These are phyloP conservation scores for Polyergus mexicanus DNA, from an alignment of 1,140 invertebrate genomes.

Conservation along the genomic window DNA sequence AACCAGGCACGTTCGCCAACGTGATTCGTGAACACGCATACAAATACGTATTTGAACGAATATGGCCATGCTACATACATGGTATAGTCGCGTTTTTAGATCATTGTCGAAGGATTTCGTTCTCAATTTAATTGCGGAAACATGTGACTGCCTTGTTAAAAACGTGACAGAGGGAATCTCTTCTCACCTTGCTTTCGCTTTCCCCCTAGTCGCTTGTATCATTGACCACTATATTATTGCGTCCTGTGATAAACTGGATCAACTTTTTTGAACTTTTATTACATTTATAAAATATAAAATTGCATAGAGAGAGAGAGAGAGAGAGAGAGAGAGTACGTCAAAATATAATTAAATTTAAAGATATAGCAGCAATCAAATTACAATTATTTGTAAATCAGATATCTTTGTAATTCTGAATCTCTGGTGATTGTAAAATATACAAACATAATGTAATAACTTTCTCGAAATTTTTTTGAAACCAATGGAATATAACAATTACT, in stretches of 20 bases:
- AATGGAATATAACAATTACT: constrained; percentile 2
- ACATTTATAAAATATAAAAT: neutral
- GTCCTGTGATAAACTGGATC: constrained; percentile 15
- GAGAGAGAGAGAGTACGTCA: neutral
- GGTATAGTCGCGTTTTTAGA: constrained; percentile 40
- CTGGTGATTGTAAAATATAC: neutral
- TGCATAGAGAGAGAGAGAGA: neutral
- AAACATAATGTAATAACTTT: neutral
- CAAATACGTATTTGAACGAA: constrained; percentile 40
- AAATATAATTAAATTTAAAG: neutral
- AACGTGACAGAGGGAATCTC: constrained; percentile 35
- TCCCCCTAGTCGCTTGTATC: constrained; percentile 18
- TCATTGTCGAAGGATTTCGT: constrained; percentile 70
- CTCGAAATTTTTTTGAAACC: neutral
- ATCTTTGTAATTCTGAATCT: neutral
- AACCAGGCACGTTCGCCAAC: constrained; percentile 26
- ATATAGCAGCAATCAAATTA: neutral
- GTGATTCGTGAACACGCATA: constrained; percentile 36
- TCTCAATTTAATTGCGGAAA: constrained; percentile 76
- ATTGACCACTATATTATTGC: constrained; percentile 13
- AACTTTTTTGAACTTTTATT: constrained; percentile 16
- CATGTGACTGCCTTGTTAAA: constrained; percentile 75
- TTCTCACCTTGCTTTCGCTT: constrained; percentile 36
- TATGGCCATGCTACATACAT: neutral
- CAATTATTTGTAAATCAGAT: constrained; percentile 1